Base-by-base conservation (phyloP, 2,113 vertebrate genomes). In the Channa argus region DNA sequence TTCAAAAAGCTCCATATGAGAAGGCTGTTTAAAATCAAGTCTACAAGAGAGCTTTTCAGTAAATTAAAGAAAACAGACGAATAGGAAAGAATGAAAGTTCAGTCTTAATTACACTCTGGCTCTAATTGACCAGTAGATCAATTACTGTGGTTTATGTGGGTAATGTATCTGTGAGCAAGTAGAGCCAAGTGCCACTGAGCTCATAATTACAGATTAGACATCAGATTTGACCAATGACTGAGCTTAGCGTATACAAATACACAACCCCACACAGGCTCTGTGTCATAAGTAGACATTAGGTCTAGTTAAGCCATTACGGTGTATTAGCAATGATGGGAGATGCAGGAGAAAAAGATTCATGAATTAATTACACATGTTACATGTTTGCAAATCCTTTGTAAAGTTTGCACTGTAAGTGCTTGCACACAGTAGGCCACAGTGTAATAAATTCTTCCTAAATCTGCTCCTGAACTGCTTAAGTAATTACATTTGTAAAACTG, bases 81-180 rank as follows among this genome's bases (percentile, higher is more conserved):
- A 77, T 65, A 64, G 80, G 56, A 63, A 52, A 24, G 54, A 73
- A 77, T 71, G 64, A 84, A 80, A 88, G 86, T 87, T 88, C 84
- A 63, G 64, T 82, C 79, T 86, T 86, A 86, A 91, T 90, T 86
- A 89, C 80, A 70, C 60, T 24, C 64, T n/a, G 5, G 39, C 68
- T 88, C 79, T 92, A 91, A 92, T 82, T 89, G 87, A 79, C 76
- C 86, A 74, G 44, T 78, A 50, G 70, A 71, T 82, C 86, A 88
- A 90, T 92, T 88, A 89, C 79, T 73, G 71, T 75, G 77, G 52
- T 63, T 79, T 85, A 62, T 80, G 47, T 76, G 75, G 75, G 47
- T 78, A 74, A 85, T 82, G 74, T 80, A 73, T 80, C 55, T 60
- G 74, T 14, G 63, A 73, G 63, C 0, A 14, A 70, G 46, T 49